Evolutionary conservation across 2,797 vertebrate genomes (phyloP).

Genomic region (Fistularia tabacaria): DNA sequence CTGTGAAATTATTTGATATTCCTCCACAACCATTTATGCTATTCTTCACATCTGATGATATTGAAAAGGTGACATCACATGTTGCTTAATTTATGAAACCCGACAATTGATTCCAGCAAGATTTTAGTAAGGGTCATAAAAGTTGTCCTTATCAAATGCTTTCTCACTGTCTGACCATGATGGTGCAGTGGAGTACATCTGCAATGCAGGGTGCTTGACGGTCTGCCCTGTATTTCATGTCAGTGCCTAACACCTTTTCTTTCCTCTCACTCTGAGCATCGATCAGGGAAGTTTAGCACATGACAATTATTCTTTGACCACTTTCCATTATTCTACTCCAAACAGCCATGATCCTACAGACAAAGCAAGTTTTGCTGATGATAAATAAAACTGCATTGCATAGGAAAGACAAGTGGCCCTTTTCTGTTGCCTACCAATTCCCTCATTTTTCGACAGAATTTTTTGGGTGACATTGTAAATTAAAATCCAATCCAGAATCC

Average conservation of each 20-base stretch:
- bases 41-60: slow-evolving; percentile 2
- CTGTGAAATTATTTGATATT: slow-evolving; percentile 20
- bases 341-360: slow-evolving; percentile 36
- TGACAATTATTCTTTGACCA: slow-evolving; percentile 54
- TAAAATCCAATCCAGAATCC: too few species aligned
- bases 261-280: slow-evolving; percentile 68
- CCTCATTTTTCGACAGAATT: slow-evolving; percentile 7
- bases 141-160: slow-evolving; percentile 31
- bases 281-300: slow-evolving; percentile 64
- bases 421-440: too few species aligned
- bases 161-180: slow-evolving; percentile 40
- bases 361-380: slow-evolving; percentile 28
- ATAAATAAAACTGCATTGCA: slow-evolving; percentile 33
- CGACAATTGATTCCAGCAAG: slow-evolving; percentile 1
- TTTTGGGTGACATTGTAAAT: slow-evolving; percentile 2
- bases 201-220: slow-evolving; percentile 66
- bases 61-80: neutral
- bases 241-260: slow-evolving; percentile 67
- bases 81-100: neutral
- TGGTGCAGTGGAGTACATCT: slow-evolving; percentile 67
- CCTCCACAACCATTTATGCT: slow-evolving; percentile 13
- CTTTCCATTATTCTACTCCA: slow-evolving; percentile 27
- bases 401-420: slow-evolving; percentile 25
- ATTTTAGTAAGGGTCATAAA: slow-evolving; percentile 12
- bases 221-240: slow-evolving; percentile 75